Percentiles rank a stretch among this genome's conserved stretches.
Evolutionary conservation across 2,888 invertebrate species (phyloP).

Genomic region (Andrena chrysosceles): DNA sequence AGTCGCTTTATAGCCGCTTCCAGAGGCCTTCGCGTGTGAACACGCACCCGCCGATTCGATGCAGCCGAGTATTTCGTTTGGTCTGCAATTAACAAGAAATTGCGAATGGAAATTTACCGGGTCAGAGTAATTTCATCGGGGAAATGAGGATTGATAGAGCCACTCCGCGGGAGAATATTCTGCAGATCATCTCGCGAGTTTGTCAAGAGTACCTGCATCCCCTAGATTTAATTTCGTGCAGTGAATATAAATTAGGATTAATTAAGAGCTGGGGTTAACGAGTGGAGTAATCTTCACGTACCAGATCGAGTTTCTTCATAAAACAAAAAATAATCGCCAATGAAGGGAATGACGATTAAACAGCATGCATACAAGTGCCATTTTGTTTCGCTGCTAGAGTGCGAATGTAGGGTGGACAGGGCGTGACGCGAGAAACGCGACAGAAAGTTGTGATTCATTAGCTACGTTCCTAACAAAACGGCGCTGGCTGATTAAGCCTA

Average conservation of each 20-base stretch:
- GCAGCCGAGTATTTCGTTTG: constrained; percentile 38
- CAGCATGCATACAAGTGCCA: constrained; percentile 32
- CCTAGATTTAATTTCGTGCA: background rate
- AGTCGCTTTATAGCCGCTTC: constrained; percentile 40
- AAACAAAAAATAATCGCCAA: background rate
- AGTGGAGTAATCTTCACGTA: background rate
- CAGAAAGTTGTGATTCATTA: constrained; percentile 44
- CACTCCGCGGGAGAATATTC: background rate
- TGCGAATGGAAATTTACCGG: constrained; percentile 41
- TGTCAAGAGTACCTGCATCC: background rate
- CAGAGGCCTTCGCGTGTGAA: constrained; percentile 68
- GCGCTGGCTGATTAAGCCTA: constrained; percentile 15
- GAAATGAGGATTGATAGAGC: background rate
- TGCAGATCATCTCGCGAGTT: background rate
- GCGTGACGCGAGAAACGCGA: background rate
- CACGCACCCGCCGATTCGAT: constrained; percentile 62
- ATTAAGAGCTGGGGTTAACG: background rate
- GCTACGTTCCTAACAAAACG: background rate
- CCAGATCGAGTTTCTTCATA: background rate
- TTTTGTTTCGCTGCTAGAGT: constrained; percentile 24
- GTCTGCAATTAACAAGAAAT: constrained; percentile 57
- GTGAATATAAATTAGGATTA: background rate
- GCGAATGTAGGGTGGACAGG: constrained; percentile 8
- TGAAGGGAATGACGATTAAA: constrained; percentile 29
- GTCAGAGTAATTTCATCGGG: constrained; percentile 50